A percentile compares a stretch with the other conserved stretches of the same genome.
Conservation (phyloP, 2,888 invertebrate species). For the Rhogogaster chlorosoma region DNA sequence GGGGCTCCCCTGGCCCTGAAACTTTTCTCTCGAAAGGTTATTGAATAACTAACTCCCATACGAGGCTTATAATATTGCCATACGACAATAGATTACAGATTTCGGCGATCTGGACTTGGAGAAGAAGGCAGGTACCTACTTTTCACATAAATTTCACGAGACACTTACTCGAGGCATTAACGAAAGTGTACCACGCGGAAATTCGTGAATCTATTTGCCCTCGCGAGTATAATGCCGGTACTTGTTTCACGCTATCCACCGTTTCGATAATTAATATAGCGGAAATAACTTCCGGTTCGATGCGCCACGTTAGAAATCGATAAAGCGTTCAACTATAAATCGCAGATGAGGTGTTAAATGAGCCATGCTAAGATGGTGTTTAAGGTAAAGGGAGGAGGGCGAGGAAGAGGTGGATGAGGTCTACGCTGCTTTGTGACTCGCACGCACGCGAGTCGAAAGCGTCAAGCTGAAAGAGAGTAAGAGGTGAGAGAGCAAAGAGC, state of each 20-base stretch:
- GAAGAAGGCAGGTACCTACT: neutral
- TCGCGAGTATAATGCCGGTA: neutral
- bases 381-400: neutral
- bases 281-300: slow-evolving; percentile 2
- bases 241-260: neutral
- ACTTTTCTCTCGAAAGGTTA: slow-evolving; percentile 12
- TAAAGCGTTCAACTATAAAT: slow-evolving; percentile 27
- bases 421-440: slow-evolving; percentile 13
- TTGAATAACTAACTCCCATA: slow-evolving; percentile 1
- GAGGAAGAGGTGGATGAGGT: neutral
- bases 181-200: neutral
- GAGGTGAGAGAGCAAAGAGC: slow-evolving; percentile 9
- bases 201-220: neutral
- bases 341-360: slow-evolving; percentile 40
- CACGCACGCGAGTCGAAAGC: slow-evolving; percentile 28
- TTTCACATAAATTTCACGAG: neutral
- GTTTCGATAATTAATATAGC: slow-evolving; percentile 5
- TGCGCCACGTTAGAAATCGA: neutral
- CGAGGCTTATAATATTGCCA: neutral
- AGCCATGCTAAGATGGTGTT: slow-evolving; percentile 30
- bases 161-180: neutral
- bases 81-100: neutral
- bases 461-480: slow-evolving; percentile 26
- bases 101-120: neutral
- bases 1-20: neutral